phyloP scores from a whole-genome alignment of 2,797 vertebrate species.

The Xyrichtys novacula region DNA sequence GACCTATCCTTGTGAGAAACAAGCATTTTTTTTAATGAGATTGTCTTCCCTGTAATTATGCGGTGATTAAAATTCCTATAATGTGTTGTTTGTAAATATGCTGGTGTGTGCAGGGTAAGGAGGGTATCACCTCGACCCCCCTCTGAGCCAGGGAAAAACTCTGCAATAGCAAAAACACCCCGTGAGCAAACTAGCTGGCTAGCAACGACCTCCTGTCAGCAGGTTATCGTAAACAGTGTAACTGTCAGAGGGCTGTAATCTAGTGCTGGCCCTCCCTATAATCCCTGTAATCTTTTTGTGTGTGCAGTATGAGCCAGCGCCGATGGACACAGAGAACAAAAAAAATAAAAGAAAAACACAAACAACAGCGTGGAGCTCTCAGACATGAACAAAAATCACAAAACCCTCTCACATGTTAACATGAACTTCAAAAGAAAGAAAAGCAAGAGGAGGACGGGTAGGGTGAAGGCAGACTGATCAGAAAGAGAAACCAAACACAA shows the following conservation, averaged over 20 bases:
- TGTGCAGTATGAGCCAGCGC: conserved; percentile 51
- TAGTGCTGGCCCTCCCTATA: conserved; percentile 63
- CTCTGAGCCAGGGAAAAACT: no score
- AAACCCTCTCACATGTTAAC: background rate
- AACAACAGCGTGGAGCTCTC: conserved; percentile 15
- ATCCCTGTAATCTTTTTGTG: conserved; percentile 75
- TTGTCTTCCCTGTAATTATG: no score
- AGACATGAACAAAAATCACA: conserved; percentile 38
- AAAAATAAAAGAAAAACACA: background rate
- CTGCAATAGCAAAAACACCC: background rate
- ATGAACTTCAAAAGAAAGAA: conserved; percentile 26
- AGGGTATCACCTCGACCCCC: no score
- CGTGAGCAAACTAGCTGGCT: background rate
- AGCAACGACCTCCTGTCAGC: conserved; percentile 51
- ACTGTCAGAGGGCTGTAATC: conserved; percentile 73
- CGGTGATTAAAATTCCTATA: no score
- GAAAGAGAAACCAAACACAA: conserved; percentile 20
- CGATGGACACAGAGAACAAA: conserved; percentile 8
- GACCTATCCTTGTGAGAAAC: no score
- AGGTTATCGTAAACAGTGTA: conserved; percentile 63
- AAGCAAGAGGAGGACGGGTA: background rate
- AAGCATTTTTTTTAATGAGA: no score
- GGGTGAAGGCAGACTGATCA: background rate
- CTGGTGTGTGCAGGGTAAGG: no score
- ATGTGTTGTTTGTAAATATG: no score